A percentile compares a stretch with the other conserved stretches of the same genome.
These are phyloP conservation scores for Stichopus chloronotus DNA, from an alignment of 35 echinoderm and acorn worm genomes.

Conservation along the genomic window DNA sequence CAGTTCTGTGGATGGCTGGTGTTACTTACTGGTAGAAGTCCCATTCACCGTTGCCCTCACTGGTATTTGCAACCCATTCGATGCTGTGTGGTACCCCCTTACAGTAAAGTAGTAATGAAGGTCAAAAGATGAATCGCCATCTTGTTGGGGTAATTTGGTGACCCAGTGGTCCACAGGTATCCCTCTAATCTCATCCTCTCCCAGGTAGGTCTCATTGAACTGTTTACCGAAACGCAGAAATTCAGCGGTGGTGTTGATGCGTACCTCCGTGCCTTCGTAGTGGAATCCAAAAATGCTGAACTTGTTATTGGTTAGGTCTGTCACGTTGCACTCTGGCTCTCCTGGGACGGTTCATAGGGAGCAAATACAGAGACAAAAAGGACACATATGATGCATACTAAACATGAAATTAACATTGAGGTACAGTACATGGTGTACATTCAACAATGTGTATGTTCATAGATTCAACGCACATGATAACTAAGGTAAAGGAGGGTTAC, in stretches of 20 bases:
- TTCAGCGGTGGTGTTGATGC: conserved; percentile 59
- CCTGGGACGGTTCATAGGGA: background rate
- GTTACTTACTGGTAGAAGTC: conserved; percentile 1
- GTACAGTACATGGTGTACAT: no score
- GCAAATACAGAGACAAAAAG: background rate
- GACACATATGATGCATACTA: no score
- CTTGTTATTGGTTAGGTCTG: background rate
- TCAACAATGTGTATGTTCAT: no score
- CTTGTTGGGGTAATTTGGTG: conserved; percentile 4
- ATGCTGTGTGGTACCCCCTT: background rate
- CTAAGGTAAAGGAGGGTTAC: no score
- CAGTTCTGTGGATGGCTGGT: no score
- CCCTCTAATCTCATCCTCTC: conserved; percentile 49
- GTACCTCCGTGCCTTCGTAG: conserved; percentile 24
- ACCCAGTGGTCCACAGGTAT: conserved; percentile 76
- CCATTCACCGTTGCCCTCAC: conserved; percentile 68
- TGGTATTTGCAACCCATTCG: conserved; percentile 35
- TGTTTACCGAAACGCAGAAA: conserved; percentile 65
- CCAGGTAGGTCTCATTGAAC: conserved; percentile 83
- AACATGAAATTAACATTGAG: no score
- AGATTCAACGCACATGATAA: no score
- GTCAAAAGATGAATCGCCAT: background rate
- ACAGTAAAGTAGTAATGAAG: conserved; percentile 74
- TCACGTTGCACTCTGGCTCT: conserved; percentile 2
- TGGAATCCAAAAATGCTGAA: conserved; percentile 75